These are phyloP conservation scores for Dynastes grantii DNA, from an alignment of 2,888 invertebrate genomes.

Conservation along the genomic window DNA sequence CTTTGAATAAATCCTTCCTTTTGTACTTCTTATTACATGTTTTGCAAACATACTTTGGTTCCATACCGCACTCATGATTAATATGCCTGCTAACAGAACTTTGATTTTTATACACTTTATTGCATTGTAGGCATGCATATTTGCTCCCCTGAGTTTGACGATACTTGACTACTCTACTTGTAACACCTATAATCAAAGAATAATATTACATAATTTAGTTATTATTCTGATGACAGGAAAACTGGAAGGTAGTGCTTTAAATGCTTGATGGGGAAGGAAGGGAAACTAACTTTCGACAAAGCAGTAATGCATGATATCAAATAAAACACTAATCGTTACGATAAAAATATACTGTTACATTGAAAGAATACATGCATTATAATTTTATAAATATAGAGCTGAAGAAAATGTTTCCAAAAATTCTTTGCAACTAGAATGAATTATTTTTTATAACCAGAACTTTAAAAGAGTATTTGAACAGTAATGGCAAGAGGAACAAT, in stretches of 20 bases:
- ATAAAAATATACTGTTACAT: too few species aligned
- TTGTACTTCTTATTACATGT: slow-evolving; percentile 80
- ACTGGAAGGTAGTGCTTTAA: too few species aligned
- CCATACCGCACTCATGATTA: slow-evolving; percentile 81
- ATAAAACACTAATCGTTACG: neutral
- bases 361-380: too few species aligned
- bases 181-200: slow-evolving; percentile 22
- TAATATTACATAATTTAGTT: slow-evolving; percentile 7
- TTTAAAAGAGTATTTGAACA: too few species aligned
- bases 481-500: too few species aligned
- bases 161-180: slow-evolving; percentile 32
- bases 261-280: too few species aligned
- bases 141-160: slow-evolving; percentile 29
- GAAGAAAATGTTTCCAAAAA: too few species aligned
- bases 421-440: too few species aligned
- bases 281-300: too few species aligned
- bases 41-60: slow-evolving; percentile 81
- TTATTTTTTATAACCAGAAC: too few species aligned
- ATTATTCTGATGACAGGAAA: too few species aligned
- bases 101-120: slow-evolving; percentile 55
- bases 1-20: slow-evolving; percentile 70
- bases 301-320: neutral
- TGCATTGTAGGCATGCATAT: slow-evolving; percentile 53
- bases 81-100: slow-evolving; percentile 71
- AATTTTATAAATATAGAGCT: too few species aligned